These are phyloP conservation scores for Cyrtonyx montezumae DNA, from an alignment of 2,113 vertebrate genomes.

Conservation along the genomic window DNA sequence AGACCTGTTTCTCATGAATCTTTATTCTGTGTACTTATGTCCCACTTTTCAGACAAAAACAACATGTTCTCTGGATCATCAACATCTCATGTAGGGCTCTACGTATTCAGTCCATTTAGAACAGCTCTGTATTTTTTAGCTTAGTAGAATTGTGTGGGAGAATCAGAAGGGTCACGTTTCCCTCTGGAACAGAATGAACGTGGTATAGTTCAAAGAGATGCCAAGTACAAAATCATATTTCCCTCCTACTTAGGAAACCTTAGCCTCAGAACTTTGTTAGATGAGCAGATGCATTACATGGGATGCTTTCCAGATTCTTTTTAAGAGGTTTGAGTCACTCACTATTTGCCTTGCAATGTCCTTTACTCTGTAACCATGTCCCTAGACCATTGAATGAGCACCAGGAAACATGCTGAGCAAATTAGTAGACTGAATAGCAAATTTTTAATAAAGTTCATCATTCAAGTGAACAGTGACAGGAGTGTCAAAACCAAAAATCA, in stretches of 20 bases:
- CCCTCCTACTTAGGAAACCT: conserved; percentile 56
- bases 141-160: conserved; percentile 1
- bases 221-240: conserved; percentile 59
- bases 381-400: not conserved
- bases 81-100: not conserved
- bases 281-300: conserved; percentile 64
- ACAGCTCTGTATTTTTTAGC: not conserved
- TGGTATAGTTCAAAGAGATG: conserved; percentile 20
- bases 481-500: not conserved
- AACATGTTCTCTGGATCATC: not conserved
- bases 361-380: not conserved
- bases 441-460: not conserved
- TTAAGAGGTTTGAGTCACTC: conserved; percentile 43
- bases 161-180: conserved; percentile 50
- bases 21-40: not conserved
- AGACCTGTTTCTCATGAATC: not conserved
- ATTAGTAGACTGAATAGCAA: not conserved
- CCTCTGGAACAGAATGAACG: conserved; percentile 38
- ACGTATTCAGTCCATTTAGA: not conserved
- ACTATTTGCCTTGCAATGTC: not conserved
- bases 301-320: conserved; percentile 60
- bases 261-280: conserved; percentile 46
- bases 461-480: not conserved
- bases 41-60: not conserved
- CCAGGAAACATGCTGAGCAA: not conserved